Evolutionary conservation across 2,113 vertebrate genomes (phyloP).

Genomic region (Pseudonaja textilis): DNA sequence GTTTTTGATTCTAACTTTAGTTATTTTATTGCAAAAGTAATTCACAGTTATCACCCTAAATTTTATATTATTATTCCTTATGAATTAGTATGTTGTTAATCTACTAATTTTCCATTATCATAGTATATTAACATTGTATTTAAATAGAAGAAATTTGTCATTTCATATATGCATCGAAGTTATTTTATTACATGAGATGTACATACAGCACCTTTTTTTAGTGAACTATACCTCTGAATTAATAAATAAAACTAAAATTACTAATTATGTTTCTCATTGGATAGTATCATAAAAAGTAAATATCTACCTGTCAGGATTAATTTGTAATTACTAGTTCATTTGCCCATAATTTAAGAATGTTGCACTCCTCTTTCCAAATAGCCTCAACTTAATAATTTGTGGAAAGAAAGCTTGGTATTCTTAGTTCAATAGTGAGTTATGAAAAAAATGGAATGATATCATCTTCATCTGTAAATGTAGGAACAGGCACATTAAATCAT

Average conservation of each 20-base stretch:
- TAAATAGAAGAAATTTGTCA: not conserved
- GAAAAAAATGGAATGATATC: not conserved
- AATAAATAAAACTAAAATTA: not conserved
- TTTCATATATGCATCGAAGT: not conserved
- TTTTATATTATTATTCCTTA: not conserved
- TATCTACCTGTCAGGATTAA: not conserved
- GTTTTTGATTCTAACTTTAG: not conserved
- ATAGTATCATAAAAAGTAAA: not conserved
- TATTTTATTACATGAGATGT: not conserved
- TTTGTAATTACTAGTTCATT: not conserved
- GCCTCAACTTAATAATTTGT: not conserved
- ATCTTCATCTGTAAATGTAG: not conserved
- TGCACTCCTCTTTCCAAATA: not conserved
- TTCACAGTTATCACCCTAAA: not conserved
- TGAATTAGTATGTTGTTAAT: not conserved
- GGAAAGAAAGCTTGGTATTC: not conserved
- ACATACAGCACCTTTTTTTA: not conserved
- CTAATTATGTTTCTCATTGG: not conserved
- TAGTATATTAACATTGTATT: not conserved
- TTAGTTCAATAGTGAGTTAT: not conserved
- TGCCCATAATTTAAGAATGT: not conserved
- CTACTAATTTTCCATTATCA: not conserved
- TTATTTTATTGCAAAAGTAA: not conserved
- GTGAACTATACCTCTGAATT: not conserved
- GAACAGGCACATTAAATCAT: not conserved